Percentiles rank a stretch among this genome's conserved stretches.
Conservation (phyloP, 1,140 invertebrate genomes). For the Nymphalis io region DNA sequence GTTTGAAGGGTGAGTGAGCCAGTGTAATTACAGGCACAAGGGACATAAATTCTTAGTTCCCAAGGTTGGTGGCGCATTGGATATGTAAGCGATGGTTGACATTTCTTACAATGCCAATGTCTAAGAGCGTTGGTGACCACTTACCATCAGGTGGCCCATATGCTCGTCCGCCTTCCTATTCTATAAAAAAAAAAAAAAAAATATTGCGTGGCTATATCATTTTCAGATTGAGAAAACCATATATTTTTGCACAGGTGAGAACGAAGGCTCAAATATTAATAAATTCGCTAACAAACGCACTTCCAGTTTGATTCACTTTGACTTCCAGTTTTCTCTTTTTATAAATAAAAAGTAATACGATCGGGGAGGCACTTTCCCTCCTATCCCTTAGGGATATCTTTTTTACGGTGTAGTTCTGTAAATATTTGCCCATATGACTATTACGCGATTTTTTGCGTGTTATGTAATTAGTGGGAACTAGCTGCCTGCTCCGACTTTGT, state of each 20-base stretch:
- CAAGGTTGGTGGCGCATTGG: no score
- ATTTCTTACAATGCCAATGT: no score
- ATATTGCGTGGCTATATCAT: no score
- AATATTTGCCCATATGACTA: constrained; percentile 9
- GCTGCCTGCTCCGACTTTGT: no score
- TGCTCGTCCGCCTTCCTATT: no score
- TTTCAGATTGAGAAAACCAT: neutral
- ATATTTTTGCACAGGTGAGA: neutral
- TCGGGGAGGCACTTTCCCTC: constrained; percentile 2
- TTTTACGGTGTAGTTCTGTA: neutral
- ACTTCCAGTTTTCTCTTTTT: constrained; percentile 8
- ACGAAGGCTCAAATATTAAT: constrained; percentile 12
- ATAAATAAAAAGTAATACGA: constrained; percentile 19
- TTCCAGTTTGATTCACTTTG: constrained; percentile 4
- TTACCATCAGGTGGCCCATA: no score
- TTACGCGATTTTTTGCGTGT: neutral
- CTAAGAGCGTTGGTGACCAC: no score
- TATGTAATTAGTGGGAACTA: neutral
- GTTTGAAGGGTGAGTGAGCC: no score
- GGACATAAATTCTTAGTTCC: no score
- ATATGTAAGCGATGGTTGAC: no score
- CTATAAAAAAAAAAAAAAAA: no score
- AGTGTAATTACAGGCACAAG: no score
- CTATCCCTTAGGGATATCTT: constrained; percentile 13
- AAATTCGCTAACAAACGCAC: constrained; percentile 19